Evolutionary conservation across 2,113 vertebrate species (phyloP).

Genomic region (Cromileptes altivelis): DNA sequence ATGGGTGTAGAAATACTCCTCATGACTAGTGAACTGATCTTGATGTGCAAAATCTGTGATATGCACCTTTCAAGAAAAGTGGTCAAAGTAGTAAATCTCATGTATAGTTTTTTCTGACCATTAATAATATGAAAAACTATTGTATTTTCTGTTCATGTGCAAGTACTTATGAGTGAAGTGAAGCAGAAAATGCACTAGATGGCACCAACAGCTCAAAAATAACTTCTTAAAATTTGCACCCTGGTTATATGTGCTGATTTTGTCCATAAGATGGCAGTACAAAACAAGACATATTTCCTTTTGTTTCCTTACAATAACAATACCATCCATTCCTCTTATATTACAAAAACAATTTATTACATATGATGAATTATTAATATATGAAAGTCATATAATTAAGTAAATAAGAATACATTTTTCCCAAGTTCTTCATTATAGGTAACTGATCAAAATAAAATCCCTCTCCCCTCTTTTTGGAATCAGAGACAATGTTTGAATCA

Average conservation of each 20-base stretch:
- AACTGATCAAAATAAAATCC: background rate
- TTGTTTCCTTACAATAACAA: constrained; percentile 13
- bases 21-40: background rate
- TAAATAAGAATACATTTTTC: background rate
- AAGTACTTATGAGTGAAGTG: background rate
- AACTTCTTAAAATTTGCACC: background rate
- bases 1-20: background rate
- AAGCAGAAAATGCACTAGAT: constrained; percentile 54
- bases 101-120: background rate
- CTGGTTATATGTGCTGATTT: background rate
- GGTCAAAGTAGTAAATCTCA: too few relatives aligned
- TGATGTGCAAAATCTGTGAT: background rate
- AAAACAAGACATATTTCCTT: background rate
- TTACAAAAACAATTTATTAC: constrained; percentile 44
- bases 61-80: background rate
- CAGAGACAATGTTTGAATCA: constrained; percentile 71
- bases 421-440: background rate
- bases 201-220: constrained; percentile 27
- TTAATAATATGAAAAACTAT: background rate
- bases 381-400: background rate
- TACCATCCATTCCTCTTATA: constrained; percentile 6
- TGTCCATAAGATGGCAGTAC: constrained; percentile 60
- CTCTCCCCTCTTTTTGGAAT: constrained; percentile 35
- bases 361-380: constrained; percentile 14
- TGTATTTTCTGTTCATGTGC: too few relatives aligned